Evolutionary conservation across 2,888 invertebrate species (phyloP).

Genomic region (Exephanes ischioxanthus): DNA sequence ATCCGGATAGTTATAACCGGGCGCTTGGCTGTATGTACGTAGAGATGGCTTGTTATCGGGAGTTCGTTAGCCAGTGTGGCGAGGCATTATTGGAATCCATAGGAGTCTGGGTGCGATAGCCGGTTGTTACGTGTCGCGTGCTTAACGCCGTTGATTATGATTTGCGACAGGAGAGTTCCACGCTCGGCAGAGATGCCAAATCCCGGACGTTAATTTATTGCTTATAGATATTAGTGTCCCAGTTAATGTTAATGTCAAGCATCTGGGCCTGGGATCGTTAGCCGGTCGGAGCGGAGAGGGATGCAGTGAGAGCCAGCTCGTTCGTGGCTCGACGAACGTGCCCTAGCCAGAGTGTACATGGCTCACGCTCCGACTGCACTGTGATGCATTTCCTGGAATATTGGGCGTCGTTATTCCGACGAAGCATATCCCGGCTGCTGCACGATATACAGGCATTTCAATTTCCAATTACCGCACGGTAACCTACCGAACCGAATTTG

Average conservation of each 20-base stretch:
- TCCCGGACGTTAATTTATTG: constrained; percentile 69
- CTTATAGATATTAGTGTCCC: constrained; percentile 68
- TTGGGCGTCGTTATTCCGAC: constrained; percentile 13
- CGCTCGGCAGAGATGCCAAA: constrained; percentile 64
- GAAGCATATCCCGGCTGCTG: constrained; percentile 14
- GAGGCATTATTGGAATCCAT: constrained; percentile 69
- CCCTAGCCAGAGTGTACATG: neutral
- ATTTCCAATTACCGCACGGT: constrained; percentile 3
- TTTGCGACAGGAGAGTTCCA: constrained; percentile 67
- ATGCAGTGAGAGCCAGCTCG: neutral
- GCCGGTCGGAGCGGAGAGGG: constrained; percentile 1
- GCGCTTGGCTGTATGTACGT: constrained; percentile 26
- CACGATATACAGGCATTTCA: neutral
- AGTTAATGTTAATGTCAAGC: constrained; percentile 68
- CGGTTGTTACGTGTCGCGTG: constrained; percentile 70
- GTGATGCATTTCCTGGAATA: constrained; percentile 19
- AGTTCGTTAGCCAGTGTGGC: constrained; percentile 68
- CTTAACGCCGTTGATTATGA: constrained; percentile 72
- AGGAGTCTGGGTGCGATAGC: constrained; percentile 64
- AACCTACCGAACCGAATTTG: neutral
- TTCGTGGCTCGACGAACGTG: neutral
- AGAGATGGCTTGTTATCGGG: constrained; percentile 63
- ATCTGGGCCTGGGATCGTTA: constrained; percentile 57
- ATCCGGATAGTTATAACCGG: neutral
- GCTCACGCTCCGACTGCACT: constrained; percentile 8